phyloP scores from a whole-genome alignment of 2,113 vertebrate genomes.

The Tupaia tana region DNA sequence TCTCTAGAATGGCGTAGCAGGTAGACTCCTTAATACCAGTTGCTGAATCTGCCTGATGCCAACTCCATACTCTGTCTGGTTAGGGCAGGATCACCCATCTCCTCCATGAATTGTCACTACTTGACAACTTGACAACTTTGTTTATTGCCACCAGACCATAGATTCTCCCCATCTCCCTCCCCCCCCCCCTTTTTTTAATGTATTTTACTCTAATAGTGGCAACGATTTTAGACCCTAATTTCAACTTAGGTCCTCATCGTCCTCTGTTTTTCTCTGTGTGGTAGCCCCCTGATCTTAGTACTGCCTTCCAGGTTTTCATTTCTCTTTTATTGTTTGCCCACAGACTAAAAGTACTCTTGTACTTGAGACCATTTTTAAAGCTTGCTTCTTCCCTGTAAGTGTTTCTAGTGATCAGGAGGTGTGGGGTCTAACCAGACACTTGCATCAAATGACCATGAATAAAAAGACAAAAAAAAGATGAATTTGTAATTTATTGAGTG shows the following conservation, averaged over 20 bases:
- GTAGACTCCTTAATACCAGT: accelerated
- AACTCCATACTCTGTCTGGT: neutral
- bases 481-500: neutral
- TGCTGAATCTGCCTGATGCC: neutral
- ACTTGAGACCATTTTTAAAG: neutral
- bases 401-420: neutral
- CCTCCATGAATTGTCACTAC: neutral
- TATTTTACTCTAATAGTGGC: neutral
- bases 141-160: neutral
- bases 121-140: neutral
- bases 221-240: neutral
- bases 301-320: neutral
- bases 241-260: neutral
- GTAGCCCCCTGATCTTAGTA: neutral
- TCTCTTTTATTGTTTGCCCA: neutral
- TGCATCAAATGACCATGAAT: too few relatives aligned
- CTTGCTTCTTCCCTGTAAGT: neutral
- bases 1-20: neutral
- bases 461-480: neutral
- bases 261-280: accelerated
- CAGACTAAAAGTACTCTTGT: neutral
- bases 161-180: neutral
- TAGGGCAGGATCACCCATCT: neutral
- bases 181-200: neutral
- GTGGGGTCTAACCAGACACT: too few relatives aligned